A percentile compares a stretch with the other conserved stretches of the same genome.
These are phyloP conservation scores for Pyxicephalus adspersus DNA, from an alignment of 2,113 vertebrate genomes.

Conservation along the genomic window DNA sequence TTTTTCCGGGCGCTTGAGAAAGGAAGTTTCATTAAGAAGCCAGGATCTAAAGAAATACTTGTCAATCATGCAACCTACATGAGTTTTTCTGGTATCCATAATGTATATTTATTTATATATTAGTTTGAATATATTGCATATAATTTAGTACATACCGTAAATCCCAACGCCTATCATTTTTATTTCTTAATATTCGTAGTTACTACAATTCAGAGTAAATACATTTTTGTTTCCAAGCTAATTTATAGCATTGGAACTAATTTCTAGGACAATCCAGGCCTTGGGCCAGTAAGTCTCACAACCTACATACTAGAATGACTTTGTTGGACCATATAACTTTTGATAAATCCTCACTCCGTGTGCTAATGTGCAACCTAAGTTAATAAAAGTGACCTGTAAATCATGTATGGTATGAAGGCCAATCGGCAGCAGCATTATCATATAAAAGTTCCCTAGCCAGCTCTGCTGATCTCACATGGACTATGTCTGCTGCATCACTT, in stretches of 20 bases:
- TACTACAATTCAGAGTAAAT: neutral
- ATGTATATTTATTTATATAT: too few species aligned
- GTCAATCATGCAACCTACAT: too few species aligned
- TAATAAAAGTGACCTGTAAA: constrained; percentile 37
- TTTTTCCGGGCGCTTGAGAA: too few species aligned
- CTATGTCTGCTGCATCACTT: constrained; percentile 32
- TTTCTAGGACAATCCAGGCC: neutral
- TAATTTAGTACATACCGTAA: too few species aligned
- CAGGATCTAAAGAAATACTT: too few species aligned
- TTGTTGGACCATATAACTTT: neutral
- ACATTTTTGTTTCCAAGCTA: neutral
- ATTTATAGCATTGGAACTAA: neutral
- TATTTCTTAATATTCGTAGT: neutral
- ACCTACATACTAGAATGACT: neutral
- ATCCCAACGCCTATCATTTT: too few species aligned
- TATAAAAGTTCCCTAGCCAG: constrained; percentile 4
- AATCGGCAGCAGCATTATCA: constrained; percentile 11
- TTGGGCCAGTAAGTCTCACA: neutral
- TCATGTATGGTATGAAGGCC: constrained; percentile 16
- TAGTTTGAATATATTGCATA: too few species aligned
- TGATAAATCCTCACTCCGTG: neutral
- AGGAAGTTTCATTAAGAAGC: too few species aligned
- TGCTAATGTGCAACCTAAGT: constrained; percentile 10
- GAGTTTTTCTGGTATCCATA: too few species aligned
- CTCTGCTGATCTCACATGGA: constrained; percentile 25